Evolutionary conservation across 2,113 vertebrate genomes (phyloP).

Genomic region (Hemiscyllium ocellatum): DNA sequence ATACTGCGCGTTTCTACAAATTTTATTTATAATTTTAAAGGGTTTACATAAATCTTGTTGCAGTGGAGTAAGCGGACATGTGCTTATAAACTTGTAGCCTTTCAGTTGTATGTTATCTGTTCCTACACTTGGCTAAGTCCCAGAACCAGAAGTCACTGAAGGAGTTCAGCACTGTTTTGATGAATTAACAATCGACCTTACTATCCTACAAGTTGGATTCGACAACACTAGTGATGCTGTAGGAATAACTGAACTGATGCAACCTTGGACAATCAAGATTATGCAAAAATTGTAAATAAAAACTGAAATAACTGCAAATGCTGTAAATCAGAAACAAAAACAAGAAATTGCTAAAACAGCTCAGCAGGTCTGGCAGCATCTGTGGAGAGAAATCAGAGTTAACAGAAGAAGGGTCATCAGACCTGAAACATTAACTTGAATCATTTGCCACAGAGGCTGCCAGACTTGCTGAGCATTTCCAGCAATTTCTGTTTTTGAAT

Average conservation of each 20-base stretch:
- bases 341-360: too few relatives aligned
- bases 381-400: too few relatives aligned
- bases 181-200: neutral
- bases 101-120: neutral
- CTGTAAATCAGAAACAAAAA: too few relatives aligned
- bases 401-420: too few relatives aligned
- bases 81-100: neutral
- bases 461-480: too few relatives aligned
- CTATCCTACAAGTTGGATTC: neutral
- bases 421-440: too few relatives aligned
- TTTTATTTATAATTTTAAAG: neutral
- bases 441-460: too few relatives aligned
- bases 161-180: neutral
- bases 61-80: neutral
- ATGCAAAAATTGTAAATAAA: neutral
- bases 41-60: neutral
- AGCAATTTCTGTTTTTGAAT: neutral
- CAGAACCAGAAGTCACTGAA: neutral
- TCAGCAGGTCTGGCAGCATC: too few relatives aligned
- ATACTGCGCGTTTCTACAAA: neutral
- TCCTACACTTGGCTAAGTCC: neutral
- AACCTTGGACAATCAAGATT: neutral
- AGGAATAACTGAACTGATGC: neutral
- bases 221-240: neutral
- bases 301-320: neutral